Conservation (phyloP, 2,888 invertebrate genomes). For the Clunio marinus region DNA sequence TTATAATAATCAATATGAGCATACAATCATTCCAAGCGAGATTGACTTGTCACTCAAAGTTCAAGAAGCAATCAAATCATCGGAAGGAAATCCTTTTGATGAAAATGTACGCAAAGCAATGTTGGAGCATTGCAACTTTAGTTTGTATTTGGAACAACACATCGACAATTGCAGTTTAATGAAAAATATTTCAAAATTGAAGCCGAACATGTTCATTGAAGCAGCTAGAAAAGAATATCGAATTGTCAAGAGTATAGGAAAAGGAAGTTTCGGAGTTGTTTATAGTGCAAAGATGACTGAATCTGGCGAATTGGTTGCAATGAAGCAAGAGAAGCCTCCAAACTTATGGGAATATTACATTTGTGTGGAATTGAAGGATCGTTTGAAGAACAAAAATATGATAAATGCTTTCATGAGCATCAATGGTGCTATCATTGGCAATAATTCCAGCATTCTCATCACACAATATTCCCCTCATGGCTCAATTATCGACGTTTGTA, state of each 20-base stretch:
- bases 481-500: constrained; percentile 72
- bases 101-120: constrained; percentile 63
- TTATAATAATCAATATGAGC: constrained; percentile 11
- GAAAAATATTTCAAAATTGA: constrained; percentile 56
- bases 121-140: constrained; percentile 67
- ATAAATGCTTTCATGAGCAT: constrained; percentile 73
- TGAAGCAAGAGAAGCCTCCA: constrained; percentile 82
- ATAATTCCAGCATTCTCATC: constrained; percentile 75
- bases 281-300: constrained; percentile 51
- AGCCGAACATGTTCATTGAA: constrained; percentile 49
- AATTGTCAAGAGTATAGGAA: constrained; percentile 68
- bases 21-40: constrained; percentile 9
- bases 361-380: constrained; percentile 74
- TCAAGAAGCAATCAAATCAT: constrained; percentile 39
- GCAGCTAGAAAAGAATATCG: constrained; percentile 57
- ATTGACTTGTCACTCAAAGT: neutral
- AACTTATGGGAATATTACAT: constrained; percentile 95
- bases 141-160: constrained; percentile 55
- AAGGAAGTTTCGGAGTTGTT: constrained; percentile 79
- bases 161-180: constrained; percentile 56
- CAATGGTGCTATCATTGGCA: constrained; percentile 69
- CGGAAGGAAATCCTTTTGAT: constrained; percentile 76
- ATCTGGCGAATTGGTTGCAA: constrained; percentile 61
- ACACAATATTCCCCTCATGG: constrained; percentile 76
- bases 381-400: constrained; percentile 61